Evolutionary conservation across 2,888 invertebrate species (phyloP).

Genomic region (Merodon equestris): DNA sequence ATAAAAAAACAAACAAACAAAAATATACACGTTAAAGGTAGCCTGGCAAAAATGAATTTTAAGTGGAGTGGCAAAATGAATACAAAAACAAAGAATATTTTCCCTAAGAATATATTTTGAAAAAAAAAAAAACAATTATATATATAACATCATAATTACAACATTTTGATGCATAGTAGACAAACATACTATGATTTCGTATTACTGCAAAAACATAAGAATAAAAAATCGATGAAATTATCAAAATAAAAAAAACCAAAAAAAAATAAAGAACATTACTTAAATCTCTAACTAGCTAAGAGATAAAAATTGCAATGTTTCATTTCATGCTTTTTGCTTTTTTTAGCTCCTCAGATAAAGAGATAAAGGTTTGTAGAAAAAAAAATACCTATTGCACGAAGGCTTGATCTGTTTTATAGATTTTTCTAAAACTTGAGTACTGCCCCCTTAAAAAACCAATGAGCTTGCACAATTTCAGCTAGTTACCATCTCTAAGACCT

Average conservation of each 20-base stretch:
- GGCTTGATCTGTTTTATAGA: too few relatives aligned
- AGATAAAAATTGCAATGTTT: constrained; percentile 46
- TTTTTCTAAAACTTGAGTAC: too few relatives aligned
- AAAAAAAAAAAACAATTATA: constrained; percentile 22
- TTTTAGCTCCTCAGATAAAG: too few relatives aligned
- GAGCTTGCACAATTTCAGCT: too few relatives aligned
- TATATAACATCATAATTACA: constrained; percentile 42
- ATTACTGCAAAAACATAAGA: constrained; percentile 47
- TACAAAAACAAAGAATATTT: constrained; percentile 45
- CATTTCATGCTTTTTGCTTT: constrained; percentile 18
- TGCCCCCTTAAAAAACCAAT: too few relatives aligned
- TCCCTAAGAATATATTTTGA: constrained; percentile 62
- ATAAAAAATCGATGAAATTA: constrained; percentile 53
- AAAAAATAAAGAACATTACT: constrained; percentile 67
- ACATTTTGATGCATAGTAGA: constrained; percentile 57
- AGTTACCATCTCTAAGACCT: too few relatives aligned
- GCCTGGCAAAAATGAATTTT: constrained; percentile 68
- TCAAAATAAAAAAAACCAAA: constrained; percentile 43
- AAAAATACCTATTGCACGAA: too few relatives aligned
- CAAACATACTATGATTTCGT: constrained; percentile 60
- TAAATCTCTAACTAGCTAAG: constrained; percentile 67
- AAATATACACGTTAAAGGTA: constrained; percentile 61
- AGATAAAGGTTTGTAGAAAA: too few relatives aligned
- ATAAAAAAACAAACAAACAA: constrained; percentile 52
- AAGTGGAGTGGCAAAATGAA: constrained; percentile 67